A percentile compares a stretch with the other conserved stretches of the same genome.
These are phyloP conservation scores for Cyphomyrus plagiostoma DNA, from an alignment of 2,113 vertebrate species.

Conservation along the genomic window DNA sequence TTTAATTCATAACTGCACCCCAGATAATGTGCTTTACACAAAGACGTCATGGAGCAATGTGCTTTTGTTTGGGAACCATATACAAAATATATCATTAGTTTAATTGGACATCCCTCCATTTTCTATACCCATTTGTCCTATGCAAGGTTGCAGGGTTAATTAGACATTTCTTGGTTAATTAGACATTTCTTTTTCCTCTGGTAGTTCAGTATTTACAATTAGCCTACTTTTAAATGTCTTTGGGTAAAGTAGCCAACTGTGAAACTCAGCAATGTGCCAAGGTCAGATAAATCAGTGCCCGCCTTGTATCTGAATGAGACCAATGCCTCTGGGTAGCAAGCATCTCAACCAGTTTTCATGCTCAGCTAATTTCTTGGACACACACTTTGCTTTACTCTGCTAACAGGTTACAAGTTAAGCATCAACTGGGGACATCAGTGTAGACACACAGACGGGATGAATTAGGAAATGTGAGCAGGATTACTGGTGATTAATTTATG, in stretches of 20 bases:
- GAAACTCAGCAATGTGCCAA: not conserved
- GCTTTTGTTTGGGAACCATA: not conserved
- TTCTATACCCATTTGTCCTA: not conserved
- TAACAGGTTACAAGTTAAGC: not conserved
- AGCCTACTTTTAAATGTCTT: slow-evolving; percentile 6
- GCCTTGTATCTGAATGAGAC: not conserved
- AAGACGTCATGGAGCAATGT: not conserved
- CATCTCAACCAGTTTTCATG: not conserved
- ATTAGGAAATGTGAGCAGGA: not conserved
- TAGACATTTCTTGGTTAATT: not conserved
- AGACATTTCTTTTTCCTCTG: not conserved
- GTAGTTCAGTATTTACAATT: not conserved
- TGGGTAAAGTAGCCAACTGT: not conserved
- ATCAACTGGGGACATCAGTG: not conserved
- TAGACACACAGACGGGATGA: not conserved
- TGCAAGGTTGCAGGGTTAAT: not conserved
- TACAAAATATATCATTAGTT: not conserved
- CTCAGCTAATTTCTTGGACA: not conserved
- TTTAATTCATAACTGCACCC: not conserved
- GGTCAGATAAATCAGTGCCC: not conserved
- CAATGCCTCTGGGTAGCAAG: not conserved
- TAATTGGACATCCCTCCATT: not conserved
- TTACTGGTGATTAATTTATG: not conserved
- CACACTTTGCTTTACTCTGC: not conserved
- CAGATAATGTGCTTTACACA: not conserved